Percentiles rank a stretch among this genome's conserved stretches.
These are phyloP conservation scores for Orius insidiosus DNA, from an alignment of 1,140 invertebrate species.

Conservation along the genomic window DNA sequence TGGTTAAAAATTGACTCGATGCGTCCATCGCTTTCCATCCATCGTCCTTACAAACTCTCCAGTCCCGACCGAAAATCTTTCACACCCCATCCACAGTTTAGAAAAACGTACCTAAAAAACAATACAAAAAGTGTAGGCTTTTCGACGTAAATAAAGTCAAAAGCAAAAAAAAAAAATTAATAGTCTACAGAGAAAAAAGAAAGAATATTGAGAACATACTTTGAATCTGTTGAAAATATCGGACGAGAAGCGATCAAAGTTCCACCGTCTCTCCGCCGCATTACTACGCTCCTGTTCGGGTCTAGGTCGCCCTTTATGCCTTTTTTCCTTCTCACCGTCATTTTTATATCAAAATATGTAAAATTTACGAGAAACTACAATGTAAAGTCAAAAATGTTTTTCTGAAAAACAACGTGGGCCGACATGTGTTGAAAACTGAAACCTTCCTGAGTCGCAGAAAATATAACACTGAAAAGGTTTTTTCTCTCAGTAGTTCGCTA, in stretches of 20 bases:
- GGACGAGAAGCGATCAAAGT: constrained; percentile 39
- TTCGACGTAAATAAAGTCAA: constrained; percentile 6
- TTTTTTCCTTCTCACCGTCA: neutral
- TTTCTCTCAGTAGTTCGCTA: too few species aligned
- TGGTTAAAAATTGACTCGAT: too few species aligned
- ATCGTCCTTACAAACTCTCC: constrained; percentile 26
- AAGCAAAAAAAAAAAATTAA: too few species aligned
- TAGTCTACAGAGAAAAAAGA: constrained; percentile 15
- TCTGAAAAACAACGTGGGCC: too few species aligned
- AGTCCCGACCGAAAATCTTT: constrained; percentile 34
- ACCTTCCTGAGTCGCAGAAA: too few species aligned
- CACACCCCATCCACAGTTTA: constrained; percentile 34
- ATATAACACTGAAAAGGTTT: too few species aligned
- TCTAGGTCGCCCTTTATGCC: neutral
- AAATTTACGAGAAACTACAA: too few species aligned
- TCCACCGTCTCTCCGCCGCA: constrained; percentile 34
- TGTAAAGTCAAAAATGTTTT: too few species aligned
- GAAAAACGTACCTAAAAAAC: constrained; percentile 35
- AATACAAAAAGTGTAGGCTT: too few species aligned
- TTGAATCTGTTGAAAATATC: constrained; percentile 39
- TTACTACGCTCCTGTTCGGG: constrained; percentile 17
- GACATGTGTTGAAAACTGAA: too few species aligned
- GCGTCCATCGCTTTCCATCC: neutral
- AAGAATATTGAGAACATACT: constrained; percentile 32
- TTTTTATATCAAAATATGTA: too few species aligned